Percentiles rank a stretch among this genome's conserved stretches.
phyloP scores from a whole-genome alignment of 2,797 vertebrate species.

The Typhlichthys subterraneus region DNA sequence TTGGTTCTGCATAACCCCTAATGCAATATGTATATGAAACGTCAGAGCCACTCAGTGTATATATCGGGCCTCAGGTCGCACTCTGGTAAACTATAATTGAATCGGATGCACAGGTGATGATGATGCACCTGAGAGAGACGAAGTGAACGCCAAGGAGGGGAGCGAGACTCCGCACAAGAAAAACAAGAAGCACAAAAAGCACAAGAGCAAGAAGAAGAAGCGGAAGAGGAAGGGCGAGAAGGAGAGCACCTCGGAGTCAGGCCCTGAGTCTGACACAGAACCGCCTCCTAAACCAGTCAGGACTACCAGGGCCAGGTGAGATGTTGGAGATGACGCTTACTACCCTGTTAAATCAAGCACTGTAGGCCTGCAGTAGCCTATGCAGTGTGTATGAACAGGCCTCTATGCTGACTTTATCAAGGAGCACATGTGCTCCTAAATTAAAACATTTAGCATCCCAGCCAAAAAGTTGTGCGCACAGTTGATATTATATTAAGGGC shows the following conservation, averaged over 20 bases:
- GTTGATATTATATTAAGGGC: too few relatives aligned
- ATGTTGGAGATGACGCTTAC: not conserved
- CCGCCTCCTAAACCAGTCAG: conserved; percentile 57
- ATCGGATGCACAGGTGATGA: conserved; percentile 67
- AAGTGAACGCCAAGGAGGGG: conserved; percentile 66
- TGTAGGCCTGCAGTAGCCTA: too few relatives aligned
- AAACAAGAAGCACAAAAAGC: conserved; percentile 83
- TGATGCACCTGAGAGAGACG: conserved; percentile 71
- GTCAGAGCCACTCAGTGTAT: too few relatives aligned
- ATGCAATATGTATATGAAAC: too few relatives aligned
- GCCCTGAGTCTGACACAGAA: conserved; percentile 76
- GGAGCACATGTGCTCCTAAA: too few relatives aligned
- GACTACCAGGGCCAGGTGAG: conserved; percentile 76
- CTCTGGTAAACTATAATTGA: conserved; percentile 12
- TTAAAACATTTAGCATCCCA: too few relatives aligned
- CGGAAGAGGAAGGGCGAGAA: conserved; percentile 79
- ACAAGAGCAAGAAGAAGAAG: conserved; percentile 85
- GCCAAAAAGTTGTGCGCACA: too few relatives aligned
- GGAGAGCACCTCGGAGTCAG: conserved; percentile 82
- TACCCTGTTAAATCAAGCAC: too few relatives aligned
- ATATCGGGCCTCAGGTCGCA: not conserved
- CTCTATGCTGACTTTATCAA: too few relatives aligned
- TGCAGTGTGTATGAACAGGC: too few relatives aligned
- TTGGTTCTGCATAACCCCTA: too few relatives aligned
- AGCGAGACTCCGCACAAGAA: conserved; percentile 78